Evolutionary conservation across 2,113 vertebrate genomes (phyloP), one percentile per base, ranked within the genome.

Genomic region (Leptobrachium leishanense): DNA sequence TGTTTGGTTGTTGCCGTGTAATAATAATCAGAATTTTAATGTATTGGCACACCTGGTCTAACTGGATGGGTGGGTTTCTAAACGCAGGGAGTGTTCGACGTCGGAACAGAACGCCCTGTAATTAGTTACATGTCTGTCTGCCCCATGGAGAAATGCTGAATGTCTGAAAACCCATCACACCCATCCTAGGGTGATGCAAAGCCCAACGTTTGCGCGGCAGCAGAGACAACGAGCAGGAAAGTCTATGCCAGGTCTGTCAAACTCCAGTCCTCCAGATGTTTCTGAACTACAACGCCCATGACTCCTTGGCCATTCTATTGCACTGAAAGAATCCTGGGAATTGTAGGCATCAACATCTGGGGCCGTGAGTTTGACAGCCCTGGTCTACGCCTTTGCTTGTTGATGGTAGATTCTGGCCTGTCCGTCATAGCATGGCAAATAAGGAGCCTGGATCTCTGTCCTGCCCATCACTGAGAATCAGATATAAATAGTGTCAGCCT

Each of bases 51-150:
- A 75, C 79, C 20, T 69, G 40, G 72, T 64, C 42, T 3, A 46
- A 63, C 62, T 74, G 77, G 77, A 54, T 40, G 70, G 77, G 71
- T 68, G 54, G 50, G 77, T 79, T 79, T 43, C 55, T 59, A 73
- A 57, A 10, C 46, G 46, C 70, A 79, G 77, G 77, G 77, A 79
- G 77, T 79, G 77, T 41, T 50, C 63, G 6, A 46, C 67, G 76
- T 77, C 67, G 70, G 70, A 39, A 39, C 46, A 53, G 31, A 43
- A 79, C 71, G 63, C 77, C 77, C 77, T 79, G 77, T 68, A 73
- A 79, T 79, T 73, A 68, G 41, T 57, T 43, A 68, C 68, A 79
- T 10, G 46, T 72, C 69, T 72, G 69, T 53, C 53, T 42, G n/a
- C 5, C 46, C 15, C 9, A 39, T 1, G 5, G 8, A 39, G 11